Percentiles rank a stretch among this genome's conserved stretches.
Evolutionary conservation across 64 coral and sea anemone genomes (phyloP).

Genomic region (Stichodactyla helianthus): DNA sequence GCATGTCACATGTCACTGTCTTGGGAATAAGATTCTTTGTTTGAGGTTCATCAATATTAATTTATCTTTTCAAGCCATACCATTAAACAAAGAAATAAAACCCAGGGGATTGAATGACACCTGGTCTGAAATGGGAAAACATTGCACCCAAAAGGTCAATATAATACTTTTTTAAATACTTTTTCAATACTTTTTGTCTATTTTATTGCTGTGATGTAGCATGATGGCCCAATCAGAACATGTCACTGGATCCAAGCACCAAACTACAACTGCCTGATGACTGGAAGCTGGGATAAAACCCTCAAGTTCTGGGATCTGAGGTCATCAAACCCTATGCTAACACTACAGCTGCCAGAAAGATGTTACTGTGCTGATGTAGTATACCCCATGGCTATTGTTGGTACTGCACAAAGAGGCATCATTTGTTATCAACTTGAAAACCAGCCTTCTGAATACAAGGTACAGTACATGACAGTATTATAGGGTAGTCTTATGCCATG

Average conservation of each 20-base stretch:
- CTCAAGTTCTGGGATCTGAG: constrained; percentile 96
- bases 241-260: constrained; percentile 88
- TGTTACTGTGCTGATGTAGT: constrained; percentile 96
- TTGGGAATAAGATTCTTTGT: no score
- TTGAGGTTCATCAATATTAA: no score
- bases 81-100: no score
- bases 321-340: constrained; percentile 71
- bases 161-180: no score
- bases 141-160: no score
- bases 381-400: constrained; percentile 97
- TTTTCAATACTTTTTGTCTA: neutral
- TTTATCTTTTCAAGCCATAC: no score
- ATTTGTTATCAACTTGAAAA: constrained; percentile 97
- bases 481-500: no score
- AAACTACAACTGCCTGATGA: constrained; percentile 93
- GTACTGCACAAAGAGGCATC: constrained; percentile 93
- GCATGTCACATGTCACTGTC: no score
- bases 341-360: constrained; percentile 75
- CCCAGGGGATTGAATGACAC: no score
- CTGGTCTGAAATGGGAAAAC: no score
- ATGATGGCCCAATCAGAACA: constrained; percentile 81
- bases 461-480: no score
- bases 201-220: constrained; percentile 33
- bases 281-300: constrained; percentile 97
- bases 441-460: constrained; percentile 88